These are phyloP conservation scores for Cheilosia urbana DNA, from an alignment of 2,888 invertebrate species.

Conservation along the genomic window DNA sequence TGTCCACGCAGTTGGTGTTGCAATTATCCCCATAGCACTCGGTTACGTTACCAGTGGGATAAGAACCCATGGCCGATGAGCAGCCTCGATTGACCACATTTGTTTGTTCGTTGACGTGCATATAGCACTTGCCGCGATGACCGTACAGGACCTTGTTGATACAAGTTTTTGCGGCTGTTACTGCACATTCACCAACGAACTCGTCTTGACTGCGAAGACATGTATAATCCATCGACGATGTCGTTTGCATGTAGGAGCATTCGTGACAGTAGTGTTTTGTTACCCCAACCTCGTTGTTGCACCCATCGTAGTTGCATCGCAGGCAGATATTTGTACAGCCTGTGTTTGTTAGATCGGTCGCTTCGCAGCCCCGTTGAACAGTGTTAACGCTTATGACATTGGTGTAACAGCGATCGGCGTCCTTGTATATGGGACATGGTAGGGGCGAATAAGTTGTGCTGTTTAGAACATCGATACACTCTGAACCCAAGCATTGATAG, in stretches of 20 bases:
- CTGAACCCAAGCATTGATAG: constrained; percentile 79
- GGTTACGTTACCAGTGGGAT: constrained; percentile 78
- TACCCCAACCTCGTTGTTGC: constrained; percentile 79
- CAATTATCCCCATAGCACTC: constrained; percentile 80
- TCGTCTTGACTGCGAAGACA: constrained; percentile 78
- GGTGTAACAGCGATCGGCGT: constrained; percentile 80
- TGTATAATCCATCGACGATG: constrained; percentile 75
- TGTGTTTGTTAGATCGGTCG: constrained; percentile 72
- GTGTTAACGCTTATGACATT: constrained; percentile 78
- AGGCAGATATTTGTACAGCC: constrained; percentile 79
- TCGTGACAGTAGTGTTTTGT: constrained; percentile 77
- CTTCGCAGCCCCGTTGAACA: constrained; percentile 79
- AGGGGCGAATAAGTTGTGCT: constrained; percentile 66
- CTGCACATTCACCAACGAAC: constrained; percentile 65
- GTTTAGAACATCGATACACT: constrained; percentile 78
- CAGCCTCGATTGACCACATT: constrained; percentile 80
- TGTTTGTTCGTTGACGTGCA: constrained; percentile 78
- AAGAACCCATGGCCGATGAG: constrained; percentile 80
- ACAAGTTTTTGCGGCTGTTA: constrained; percentile 77
- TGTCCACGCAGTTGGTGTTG: constrained; percentile 78
- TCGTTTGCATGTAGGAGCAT: constrained; percentile 76
- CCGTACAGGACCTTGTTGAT: constrained; percentile 80
- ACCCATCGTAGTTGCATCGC: constrained; percentile 80
- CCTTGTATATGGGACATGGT: constrained; percentile 79
- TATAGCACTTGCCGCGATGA: constrained; percentile 79